Conservation (phyloP, 2,113 vertebrate genomes). For the Callaeas wilsoni region DNA sequence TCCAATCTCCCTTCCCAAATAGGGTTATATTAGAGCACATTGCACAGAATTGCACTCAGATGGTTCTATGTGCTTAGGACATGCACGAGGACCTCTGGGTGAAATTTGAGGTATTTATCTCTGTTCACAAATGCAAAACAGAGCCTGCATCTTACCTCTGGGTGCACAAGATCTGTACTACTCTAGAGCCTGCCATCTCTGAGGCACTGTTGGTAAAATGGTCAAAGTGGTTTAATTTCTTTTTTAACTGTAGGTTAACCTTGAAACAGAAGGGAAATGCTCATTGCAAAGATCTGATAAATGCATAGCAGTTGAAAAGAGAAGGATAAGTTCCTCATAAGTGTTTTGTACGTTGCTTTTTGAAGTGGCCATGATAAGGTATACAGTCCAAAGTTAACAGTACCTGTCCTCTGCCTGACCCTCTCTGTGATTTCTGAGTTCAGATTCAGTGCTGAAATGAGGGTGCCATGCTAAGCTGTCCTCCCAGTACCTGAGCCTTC, state of each 20-base stretch:
- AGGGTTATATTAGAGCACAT: neutral
- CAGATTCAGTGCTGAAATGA: fast-evolving
- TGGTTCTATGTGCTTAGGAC: neutral
- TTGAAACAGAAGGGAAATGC: neutral
- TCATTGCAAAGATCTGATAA: neutral
- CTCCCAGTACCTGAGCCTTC: neutral
- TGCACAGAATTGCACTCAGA: neutral
- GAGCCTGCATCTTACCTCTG: neutral
- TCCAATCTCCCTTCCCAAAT: neutral
- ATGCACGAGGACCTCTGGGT: neutral
- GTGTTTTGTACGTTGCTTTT: neutral
- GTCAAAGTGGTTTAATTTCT: neutral
- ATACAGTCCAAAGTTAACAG: neutral
- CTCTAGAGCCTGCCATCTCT: neutral
- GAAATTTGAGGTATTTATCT: neutral
- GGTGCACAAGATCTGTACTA: neutral
- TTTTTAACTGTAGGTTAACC: neutral
- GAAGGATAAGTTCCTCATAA: neutral
- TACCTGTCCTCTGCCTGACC: neutral
- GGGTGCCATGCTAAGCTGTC: fast-evolving
- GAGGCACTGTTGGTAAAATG: neutral
- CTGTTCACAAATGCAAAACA: neutral
- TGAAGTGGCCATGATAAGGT: neutral
- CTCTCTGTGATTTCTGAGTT: neutral
- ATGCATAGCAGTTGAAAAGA: neutral